Evolutionary conservation across 2,888 invertebrate species (phyloP), one percentile per base, ranked within the genome.

Genomic region (Odontocerum albicorne): DNA sequence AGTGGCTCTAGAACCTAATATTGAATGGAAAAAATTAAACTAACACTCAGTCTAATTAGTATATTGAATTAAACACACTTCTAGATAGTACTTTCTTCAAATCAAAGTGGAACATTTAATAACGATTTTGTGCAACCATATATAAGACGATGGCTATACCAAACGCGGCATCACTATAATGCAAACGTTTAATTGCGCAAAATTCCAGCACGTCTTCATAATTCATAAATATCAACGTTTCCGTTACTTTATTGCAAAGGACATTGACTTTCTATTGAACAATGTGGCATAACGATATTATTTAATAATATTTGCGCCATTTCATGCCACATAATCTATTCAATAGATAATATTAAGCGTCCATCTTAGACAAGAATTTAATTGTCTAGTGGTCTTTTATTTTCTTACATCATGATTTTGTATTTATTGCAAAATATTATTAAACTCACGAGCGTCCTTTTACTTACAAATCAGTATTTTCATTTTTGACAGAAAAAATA

Each of bases 211-310:
- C 39, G 52, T 39, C 27, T 32, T 19, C 21, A 45, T 45, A n/a
- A 52, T 20, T 38, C 6, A 45, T 10, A 27, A 52, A 45, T 38
- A 45, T 44, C 20, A 21, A 15, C 20, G 15, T 52, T 45, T 32
- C 52, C 39, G 45, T 45, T 52, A 45, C 17, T 32, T 45, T 39
- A 36, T 33, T 45, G 45, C 15, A 19, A 19, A 45, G 52, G 45
- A 52, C 52, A 45, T 52, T 52, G 52, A 52, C 52, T 45, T 52
- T 52, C 39, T 38, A 45, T 33, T 42, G 49, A 39, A 52, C 21
- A 38, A 45, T 45, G 32, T n/a, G 45, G 20, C 44, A 36, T 44
- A 21, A 44, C 27, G 35, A 22, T 31, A 27, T 13, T 49, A 17
- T 31, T 22, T 16, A 36, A 36, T 38, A 47, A 35, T 47, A 36